Evolutionary conservation across 2,888 invertebrate genomes (phyloP).

Genomic region (Orgyia antiqua): DNA sequence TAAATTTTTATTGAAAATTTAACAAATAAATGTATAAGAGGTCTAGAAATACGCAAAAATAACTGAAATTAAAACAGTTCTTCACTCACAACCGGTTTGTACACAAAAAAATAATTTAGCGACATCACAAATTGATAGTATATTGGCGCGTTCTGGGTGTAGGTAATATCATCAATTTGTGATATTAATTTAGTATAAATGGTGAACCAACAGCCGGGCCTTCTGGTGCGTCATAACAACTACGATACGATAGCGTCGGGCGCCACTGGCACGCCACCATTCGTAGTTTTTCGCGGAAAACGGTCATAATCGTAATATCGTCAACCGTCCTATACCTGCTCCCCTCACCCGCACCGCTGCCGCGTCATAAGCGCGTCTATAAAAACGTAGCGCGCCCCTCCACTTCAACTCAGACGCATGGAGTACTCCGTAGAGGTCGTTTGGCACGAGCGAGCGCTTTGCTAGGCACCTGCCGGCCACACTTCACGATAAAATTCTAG

Average conservation of each 20-base stretch:
- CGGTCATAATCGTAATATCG: constrained; percentile 47
- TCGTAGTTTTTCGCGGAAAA: constrained; percentile 74
- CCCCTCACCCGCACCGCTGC: constrained; percentile 39
- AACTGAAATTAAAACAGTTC: constrained; percentile 17
- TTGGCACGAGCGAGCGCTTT: constrained; percentile 80
- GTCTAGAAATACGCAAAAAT: constrained; percentile 32
- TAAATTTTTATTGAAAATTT: no score
- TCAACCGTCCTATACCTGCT: constrained; percentile 32
- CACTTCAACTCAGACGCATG: constrained; percentile 78
- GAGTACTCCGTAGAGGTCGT: constrained; percentile 80
- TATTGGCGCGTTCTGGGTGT: no score
- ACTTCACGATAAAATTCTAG: constrained; percentile 73
- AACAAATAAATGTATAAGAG: no score
- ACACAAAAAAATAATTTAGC: no score
- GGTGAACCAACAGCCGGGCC: constrained; percentile 54
- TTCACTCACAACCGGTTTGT: constrained; percentile 51
- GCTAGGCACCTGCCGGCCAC: constrained; percentile 79
- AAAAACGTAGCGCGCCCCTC: constrained; percentile 67
- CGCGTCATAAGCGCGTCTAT: constrained; percentile 67
- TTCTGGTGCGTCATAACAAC: constrained; percentile 54
- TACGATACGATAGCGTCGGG: constrained; percentile 46
- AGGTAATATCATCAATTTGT: constrained; percentile 16
- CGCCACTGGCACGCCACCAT: constrained; percentile 49
- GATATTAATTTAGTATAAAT: constrained; percentile 35
- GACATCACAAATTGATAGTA: no score